Evolutionary conservation across 2,797 vertebrate species (phyloP).

Genomic region (Xiphorhynchus erythropygius): DNA sequence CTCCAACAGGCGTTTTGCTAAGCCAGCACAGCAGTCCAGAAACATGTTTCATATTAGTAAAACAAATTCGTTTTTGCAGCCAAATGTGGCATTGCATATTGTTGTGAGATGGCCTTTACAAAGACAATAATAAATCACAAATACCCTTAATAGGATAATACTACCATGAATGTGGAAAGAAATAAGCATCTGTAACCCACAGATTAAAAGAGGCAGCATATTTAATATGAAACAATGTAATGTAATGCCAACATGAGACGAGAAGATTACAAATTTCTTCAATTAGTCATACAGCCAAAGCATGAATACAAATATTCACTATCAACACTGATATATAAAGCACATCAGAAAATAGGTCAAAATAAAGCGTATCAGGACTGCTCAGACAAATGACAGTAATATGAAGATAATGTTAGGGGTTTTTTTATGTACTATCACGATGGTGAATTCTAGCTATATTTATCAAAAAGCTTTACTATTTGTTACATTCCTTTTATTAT

Average conservation of each 20-base stretch:
- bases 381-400: not conserved
- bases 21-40: not conserved
- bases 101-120: not conserved
- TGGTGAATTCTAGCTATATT: not conserved
- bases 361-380: not conserved
- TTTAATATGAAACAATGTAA: slow-evolving; percentile 64
- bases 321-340: slow-evolving; percentile 19
- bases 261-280: slow-evolving; percentile 65
- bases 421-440: not conserved
- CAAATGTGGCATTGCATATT: not conserved
- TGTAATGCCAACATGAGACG: slow-evolving; percentile 48
- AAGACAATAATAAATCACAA: slow-evolving; percentile 48
- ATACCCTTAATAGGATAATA: slow-evolving; percentile 57
- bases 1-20: not conserved
- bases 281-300: slow-evolving; percentile 66
- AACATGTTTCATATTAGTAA: slow-evolving; percentile 8
- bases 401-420: not conserved
- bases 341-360: slow-evolving; percentile 53
- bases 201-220: slow-evolving; percentile 58
- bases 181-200: slow-evolving; percentile 53
- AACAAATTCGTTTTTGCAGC: slow-evolving; percentile 30
- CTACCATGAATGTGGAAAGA: slow-evolving; percentile 32
- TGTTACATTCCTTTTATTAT: not conserved
- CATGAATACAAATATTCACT: slow-evolving; percentile 51
- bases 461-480: not conserved